Evolutionary conservation across 2,113 vertebrate species (phyloP), one percentile per base, ranked within the genome.

Genomic region (Gymnobelideus leadbeateri): DNA sequence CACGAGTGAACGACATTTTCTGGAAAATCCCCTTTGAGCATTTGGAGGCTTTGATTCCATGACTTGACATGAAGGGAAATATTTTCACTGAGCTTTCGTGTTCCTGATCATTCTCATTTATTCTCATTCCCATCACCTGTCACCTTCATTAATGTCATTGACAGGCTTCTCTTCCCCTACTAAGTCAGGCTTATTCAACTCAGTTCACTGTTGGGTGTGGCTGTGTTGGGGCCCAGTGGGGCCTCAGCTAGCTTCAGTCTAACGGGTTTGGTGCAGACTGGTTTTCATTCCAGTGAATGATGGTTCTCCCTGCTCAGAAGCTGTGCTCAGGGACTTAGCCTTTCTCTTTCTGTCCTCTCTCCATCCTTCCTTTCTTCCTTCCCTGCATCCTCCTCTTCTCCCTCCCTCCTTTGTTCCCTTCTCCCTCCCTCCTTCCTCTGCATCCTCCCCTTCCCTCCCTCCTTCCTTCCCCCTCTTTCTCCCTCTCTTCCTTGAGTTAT

Each of bases 31-130:
- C 61, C 37, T 37, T 37, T 14, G 61, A 77, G 37, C 46, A 47
- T 49, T 26, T 28, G 46, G 46, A 90, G 49, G 46, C 89, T 28
- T 90, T 26, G 28, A 28, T 49, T 90, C 3, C 55, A 90, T 96
- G 51, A 92, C 94, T 97, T 94, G 89, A 91, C 91, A 92, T 49
- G 93, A 95, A 51, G 92, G 91, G 96, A 97, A 95, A 96, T 97
- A 94, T 54, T 95, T 96, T 57, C 54, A 54, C 19, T 84, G 53
- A 61, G 91, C 61, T 95, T 96, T 97, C 95, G 94, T 93, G 95
- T 94, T 95, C 90, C 53, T 94, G 92, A 95, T 46, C 61, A 91
- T 49, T 91, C 68, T 1, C 90, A 0, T 84, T 51, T 94, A 95
- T 92, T 26, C 84, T 93, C 11, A 84, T 24, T 94, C 94, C 84